phyloP scores from a whole-genome alignment of 1,140 invertebrate genomes.

The Nasonia vitripennis region DNA sequence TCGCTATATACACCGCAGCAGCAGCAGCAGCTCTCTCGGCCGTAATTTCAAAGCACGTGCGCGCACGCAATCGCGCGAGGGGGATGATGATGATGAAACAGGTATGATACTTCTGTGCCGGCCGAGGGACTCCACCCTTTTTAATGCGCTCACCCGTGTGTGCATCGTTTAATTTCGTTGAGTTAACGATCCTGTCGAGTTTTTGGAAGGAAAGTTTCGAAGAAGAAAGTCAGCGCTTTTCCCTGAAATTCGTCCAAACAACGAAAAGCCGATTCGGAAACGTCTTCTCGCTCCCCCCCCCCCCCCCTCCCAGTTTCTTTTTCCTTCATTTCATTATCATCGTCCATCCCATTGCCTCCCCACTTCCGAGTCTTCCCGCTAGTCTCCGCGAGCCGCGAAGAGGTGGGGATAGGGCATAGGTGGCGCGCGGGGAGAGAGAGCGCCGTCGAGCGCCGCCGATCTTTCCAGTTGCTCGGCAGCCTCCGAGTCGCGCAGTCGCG shows the following conservation, averaged over 20 bases:
- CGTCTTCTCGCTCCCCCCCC: background rate
- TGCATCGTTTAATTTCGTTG: no score
- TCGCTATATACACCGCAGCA: no score
- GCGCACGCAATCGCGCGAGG: no score
- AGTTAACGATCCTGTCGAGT: no score
- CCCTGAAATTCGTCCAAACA: no score
- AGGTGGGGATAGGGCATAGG: background rate
- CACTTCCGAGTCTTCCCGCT: background rate
- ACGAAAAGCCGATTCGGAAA: background rate
- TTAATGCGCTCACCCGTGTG: no score
- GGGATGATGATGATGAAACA: background rate
- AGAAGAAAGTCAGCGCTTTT: no score
- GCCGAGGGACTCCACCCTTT: no score
- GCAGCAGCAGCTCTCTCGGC: no score
- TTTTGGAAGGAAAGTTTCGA: no score
- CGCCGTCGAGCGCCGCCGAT: constrained; percentile 19
- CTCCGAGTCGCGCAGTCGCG: constrained; percentile 37
- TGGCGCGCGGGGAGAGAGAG: background rate
- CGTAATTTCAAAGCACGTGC: no score
- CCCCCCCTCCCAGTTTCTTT: background rate
- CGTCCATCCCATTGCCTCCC: background rate
- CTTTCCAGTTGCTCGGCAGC: constrained; percentile 50
- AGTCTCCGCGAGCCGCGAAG: background rate
- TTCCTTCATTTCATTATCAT: constrained; percentile 23
- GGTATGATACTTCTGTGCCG: background rate